phyloP scores from a whole-genome alignment of 2,113 vertebrate species.

The Nerophis ophidion region DNA sequence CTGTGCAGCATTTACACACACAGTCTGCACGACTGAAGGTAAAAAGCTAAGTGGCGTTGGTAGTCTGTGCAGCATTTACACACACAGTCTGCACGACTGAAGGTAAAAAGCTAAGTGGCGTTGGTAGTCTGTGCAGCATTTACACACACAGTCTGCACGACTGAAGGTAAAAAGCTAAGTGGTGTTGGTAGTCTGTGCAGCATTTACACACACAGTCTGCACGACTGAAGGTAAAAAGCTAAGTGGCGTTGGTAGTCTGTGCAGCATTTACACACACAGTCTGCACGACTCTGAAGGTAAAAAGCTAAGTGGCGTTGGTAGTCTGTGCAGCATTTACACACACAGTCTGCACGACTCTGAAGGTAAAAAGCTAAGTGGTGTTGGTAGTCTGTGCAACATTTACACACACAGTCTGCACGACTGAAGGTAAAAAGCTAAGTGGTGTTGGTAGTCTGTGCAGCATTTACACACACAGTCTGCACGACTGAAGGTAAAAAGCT shows the following conservation, averaged over 20 bases:
- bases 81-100: slow-evolving; percentile 83
- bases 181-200: slow-evolving; percentile 93
- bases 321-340: slow-evolving; percentile 90
- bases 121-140: slow-evolving; percentile 92
- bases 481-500: slow-evolving; percentile 88
- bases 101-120: no score
- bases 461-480: slow-evolving; percentile 85
- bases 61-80: slow-evolving; percentile 93
- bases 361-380: no score
- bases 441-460: slow-evolving; percentile 93
- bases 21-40: slow-evolving; percentile 87
- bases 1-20: slow-evolving; percentile 90
- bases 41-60: no score
- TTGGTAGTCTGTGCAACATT: slow-evolving; percentile 92
- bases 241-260: slow-evolving; percentile 93
- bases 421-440: slow-evolving; percentile 90
- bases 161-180: slow-evolving; percentile 90
- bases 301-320: no score
- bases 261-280: slow-evolving; percentile 88
- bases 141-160: slow-evolving; percentile 84
- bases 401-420: slow-evolving; percentile 84
- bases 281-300: slow-evolving; percentile 89
- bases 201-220: slow-evolving; percentile 85
- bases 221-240: slow-evolving; percentile 88
- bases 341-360: slow-evolving; percentile 83